phyloP scores from a whole-genome alignment of 1,140 invertebrate genomes.

The Solenopsis fugax region DNA sequence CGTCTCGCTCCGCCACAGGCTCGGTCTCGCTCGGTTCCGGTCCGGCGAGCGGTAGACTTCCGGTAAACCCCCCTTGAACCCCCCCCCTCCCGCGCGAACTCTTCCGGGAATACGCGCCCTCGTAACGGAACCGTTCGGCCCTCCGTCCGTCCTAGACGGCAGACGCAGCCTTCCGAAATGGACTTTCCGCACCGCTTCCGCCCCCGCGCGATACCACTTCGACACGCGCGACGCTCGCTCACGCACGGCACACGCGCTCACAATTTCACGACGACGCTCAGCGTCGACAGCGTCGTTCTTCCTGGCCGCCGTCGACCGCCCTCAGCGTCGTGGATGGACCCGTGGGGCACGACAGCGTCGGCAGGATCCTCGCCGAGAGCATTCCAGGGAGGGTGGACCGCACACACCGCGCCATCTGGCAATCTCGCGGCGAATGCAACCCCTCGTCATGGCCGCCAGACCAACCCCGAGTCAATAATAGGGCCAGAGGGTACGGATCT shows the following conservation, averaged over 20 bases:
- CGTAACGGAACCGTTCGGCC: not conserved
- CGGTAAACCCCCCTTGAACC: not conserved
- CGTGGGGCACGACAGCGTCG: conserved; percentile 70
- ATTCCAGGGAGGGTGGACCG: conserved; percentile 81
- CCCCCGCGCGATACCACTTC: conserved; percentile 44
- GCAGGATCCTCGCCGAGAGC: conserved; percentile 71
- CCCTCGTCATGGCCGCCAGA: conserved; percentile 76
- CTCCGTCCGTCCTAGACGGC: conserved; percentile 21
- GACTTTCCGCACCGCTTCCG: conserved; percentile 61
- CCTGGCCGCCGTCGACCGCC: conserved; percentile 39
- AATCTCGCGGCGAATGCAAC: conserved; percentile 65
- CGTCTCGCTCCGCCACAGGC: conserved; percentile 66
- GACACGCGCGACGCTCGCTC: not conserved
- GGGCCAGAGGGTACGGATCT: conserved; percentile 40
- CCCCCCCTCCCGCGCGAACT: not conserved
- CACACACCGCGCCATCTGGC: conserved; percentile 78
- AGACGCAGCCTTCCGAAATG: conserved; percentile 37
- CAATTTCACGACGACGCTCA: conserved; percentile 3
- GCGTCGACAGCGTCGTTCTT: not conserved
- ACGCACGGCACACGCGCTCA: conserved; percentile 3
- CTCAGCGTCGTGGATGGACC: conserved; percentile 70
- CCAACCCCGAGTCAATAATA: conserved; percentile 78
- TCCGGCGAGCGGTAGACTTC: conserved; percentile 8
- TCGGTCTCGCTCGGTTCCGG: conserved; percentile 16
- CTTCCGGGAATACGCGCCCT: conserved; percentile 13